These are phyloP conservation scores for Drosophila aldrichi DNA, from an alignment of 2,888 invertebrate genomes.

Conservation along the genomic window DNA sequence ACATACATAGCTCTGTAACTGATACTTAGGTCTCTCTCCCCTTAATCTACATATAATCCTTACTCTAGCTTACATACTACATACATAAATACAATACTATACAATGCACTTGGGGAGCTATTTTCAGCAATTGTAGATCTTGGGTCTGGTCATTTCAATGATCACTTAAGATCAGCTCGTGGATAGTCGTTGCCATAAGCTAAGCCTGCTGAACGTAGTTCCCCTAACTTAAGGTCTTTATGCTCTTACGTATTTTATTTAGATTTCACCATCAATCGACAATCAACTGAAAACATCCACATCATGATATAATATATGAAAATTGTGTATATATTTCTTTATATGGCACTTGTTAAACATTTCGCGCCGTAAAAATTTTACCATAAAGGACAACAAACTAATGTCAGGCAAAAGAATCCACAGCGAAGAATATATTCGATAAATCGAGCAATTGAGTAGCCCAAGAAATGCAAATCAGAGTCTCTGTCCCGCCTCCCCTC, in stretches of 20 bases:
- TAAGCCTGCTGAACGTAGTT: slow-evolving; percentile 18
- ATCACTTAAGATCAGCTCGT: not conserved
- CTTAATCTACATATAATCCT: slow-evolving; percentile 18
- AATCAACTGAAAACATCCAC: slow-evolving; percentile 14
- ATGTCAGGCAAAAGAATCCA: slow-evolving; percentile 70
- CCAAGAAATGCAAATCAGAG: slow-evolving; percentile 13
- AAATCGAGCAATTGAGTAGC: slow-evolving; percentile 40
- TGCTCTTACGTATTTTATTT: slow-evolving; percentile 59
- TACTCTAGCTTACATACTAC: slow-evolving; percentile 41
- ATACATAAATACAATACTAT: slow-evolving; percentile 19
- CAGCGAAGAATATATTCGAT: slow-evolving; percentile 18
- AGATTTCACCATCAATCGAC: slow-evolving; percentile 25
- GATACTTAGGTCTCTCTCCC: slow-evolving; percentile 45
- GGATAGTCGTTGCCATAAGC: not conserved
- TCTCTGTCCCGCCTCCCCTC: slow-evolving; percentile 13
- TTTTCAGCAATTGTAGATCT: slow-evolving; percentile 33
- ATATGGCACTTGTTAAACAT: slow-evolving; percentile 44
- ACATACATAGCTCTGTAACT: slow-evolving; percentile 36
- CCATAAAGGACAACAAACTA: slow-evolving; percentile 79
- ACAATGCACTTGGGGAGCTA: slow-evolving; percentile 9
- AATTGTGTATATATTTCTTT: slow-evolving; percentile 33
- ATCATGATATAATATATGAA: slow-evolving; percentile 12
- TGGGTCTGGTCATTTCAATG: not conserved
- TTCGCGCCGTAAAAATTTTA: slow-evolving; percentile 28
- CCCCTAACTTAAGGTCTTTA: slow-evolving; percentile 30